phyloP scores from a whole-genome alignment of 2,888 invertebrate genomes.

The Protonemura montana region DNA sequence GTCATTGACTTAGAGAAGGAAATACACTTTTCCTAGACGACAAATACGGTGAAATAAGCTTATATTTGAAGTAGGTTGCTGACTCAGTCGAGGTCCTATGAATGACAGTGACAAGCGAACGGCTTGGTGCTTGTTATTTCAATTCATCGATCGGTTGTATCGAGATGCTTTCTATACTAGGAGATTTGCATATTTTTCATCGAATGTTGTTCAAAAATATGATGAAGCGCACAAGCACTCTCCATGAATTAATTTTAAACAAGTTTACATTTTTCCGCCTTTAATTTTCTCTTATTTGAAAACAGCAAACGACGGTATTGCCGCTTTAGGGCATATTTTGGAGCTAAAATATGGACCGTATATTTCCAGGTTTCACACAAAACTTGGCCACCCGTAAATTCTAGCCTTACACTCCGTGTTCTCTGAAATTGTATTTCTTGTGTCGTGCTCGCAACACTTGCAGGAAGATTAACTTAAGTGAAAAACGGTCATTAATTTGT shows the following conservation, averaged over 20 bases:
- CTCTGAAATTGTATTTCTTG: neutral
- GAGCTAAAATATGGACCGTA: too few species aligned
- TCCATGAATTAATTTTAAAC: neutral
- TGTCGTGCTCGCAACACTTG: neutral
- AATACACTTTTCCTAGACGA: too few species aligned
- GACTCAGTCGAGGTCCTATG: too few species aligned
- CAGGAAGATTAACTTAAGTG: too few species aligned
- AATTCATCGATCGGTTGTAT: neutral
- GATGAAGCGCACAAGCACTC: neutral
- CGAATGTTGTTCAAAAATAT: neutral
- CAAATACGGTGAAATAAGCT: too few species aligned
- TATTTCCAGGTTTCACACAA: too few species aligned
- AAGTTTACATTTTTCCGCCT: neutral
- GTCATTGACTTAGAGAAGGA: too few species aligned
- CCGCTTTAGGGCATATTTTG: neutral
- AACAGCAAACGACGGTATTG: neutral
- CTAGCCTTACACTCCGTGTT: neutral
- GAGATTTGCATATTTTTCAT: neutral
- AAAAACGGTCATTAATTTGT: too few species aligned
- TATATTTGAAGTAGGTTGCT: too few species aligned
- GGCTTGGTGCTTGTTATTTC: neutral
- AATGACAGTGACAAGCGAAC: too few species aligned
- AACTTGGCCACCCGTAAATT: too few species aligned
- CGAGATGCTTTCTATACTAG: neutral
- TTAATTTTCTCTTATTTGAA: neutral